Conservation (phyloP, 2,113 vertebrate genomes). For the Plestiodon gilberti region DNA sequence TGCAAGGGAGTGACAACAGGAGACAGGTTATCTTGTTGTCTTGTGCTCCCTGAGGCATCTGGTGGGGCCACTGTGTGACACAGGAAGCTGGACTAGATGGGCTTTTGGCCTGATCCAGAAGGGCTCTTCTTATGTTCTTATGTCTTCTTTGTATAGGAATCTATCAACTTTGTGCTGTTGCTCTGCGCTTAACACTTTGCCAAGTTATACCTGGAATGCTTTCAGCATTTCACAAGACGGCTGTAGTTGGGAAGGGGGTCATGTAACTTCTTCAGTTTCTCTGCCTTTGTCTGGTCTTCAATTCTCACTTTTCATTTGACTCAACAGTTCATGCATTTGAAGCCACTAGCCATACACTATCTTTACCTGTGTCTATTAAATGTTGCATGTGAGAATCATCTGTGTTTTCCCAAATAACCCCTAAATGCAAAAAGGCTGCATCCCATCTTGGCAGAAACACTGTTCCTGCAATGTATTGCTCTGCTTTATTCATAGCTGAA, state of each 20-base stretch:
- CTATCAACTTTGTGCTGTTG: neutral
- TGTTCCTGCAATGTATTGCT: constrained; percentile 38
- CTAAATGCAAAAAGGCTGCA: constrained; percentile 10
- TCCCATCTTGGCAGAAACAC: constrained; percentile 10
- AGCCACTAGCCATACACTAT: neutral
- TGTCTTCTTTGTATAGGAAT: neutral
- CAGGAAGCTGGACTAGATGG: no score
- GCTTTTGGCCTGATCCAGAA: no score
- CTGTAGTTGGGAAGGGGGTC: neutral
- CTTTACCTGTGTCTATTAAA: constrained; percentile 22
- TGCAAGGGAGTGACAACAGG: no score
- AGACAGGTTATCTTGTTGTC: no score
- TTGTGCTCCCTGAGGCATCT: no score
- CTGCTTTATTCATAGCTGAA: constrained; percentile 10
- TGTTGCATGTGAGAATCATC: neutral
- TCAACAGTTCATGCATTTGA: constrained; percentile 9
- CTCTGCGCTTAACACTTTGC: neutral
- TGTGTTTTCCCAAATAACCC: constrained; percentile 7
- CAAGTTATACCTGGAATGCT: neutral
- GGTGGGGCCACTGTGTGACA: no score
- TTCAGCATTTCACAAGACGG: neutral
- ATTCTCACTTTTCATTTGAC: neutral
- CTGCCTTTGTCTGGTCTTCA: neutral
- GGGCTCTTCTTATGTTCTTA: no score
- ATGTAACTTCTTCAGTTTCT: neutral